phyloP scores from a whole-genome alignment of 2,888 invertebrate genomes.

The Lamproptera curius region DNA sequence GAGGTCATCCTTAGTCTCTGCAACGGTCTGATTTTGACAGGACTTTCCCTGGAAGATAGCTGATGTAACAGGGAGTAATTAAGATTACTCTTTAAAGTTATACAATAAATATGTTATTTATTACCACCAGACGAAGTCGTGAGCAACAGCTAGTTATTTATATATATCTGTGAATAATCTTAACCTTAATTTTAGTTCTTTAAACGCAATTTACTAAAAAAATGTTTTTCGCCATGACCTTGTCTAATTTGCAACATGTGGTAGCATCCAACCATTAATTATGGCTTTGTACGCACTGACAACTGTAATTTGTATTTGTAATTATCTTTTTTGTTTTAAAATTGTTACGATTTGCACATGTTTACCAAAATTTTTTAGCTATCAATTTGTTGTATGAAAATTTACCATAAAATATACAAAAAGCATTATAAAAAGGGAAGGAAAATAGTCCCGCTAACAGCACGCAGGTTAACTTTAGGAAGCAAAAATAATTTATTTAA shows the following conservation, averaged over 20 bases:
- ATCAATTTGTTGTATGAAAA: not conserved
- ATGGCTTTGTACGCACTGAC: constrained; percentile 44
- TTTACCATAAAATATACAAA: not conserved
- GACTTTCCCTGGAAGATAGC: too few relatives aligned
- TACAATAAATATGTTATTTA: too few relatives aligned
- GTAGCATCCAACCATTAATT: constrained; percentile 38
- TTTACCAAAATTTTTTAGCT: constrained; percentile 29
- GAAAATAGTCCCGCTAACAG: not conserved
- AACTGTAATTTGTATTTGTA: constrained; percentile 45
- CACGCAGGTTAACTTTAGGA: not conserved
- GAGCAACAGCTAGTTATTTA: too few relatives aligned
- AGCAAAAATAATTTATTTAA: not conserved
- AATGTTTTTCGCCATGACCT: constrained; percentile 40
- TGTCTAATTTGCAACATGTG: constrained; percentile 48
- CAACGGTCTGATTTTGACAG: too few relatives aligned
- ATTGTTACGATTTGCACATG: too few relatives aligned
- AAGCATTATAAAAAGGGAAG: not conserved
- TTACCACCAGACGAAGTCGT: too few relatives aligned
- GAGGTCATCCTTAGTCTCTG: too few relatives aligned
- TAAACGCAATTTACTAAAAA: too few relatives aligned
- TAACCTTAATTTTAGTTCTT: too few relatives aligned
- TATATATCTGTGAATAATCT: too few relatives aligned
- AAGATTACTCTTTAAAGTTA: too few relatives aligned
- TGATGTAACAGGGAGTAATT: too few relatives aligned
- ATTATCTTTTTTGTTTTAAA: constrained; percentile 36